Evolutionary conservation across 2,113 vertebrate species (phyloP), one percentile per base, ranked within the genome.

Genomic region (Clarias gariepinus): DNA sequence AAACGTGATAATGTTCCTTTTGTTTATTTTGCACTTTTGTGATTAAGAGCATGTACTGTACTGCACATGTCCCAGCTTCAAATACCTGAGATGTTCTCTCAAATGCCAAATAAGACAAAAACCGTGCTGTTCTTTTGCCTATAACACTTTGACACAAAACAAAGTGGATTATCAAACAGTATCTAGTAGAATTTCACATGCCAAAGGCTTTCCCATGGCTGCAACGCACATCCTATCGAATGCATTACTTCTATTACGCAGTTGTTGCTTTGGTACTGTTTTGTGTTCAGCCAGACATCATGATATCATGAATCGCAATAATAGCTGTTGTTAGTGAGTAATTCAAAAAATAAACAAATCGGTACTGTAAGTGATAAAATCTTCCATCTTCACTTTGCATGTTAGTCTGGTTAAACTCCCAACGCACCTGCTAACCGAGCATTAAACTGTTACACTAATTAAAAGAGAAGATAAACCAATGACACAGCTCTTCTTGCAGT

Each of bases 401-500:
- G 81, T 82, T 82, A 47, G 36, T 66, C 60, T 82, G 78, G 57
- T 61, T 82, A 15, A 82, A 66, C 66, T 82, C 23, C 36, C 23
- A 52, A 28, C 23, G 8, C 60, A 64, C 60, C 5, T 13, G n/a
- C 15, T 66, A 82, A 81, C 57, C 60, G 2, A 47, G 33, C 3
- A 64, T 41, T 82, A 41, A 82, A n/a, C 36, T 66, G 61, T 53
- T 66, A n/a, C 25, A 21, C 36, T 66, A 66, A 53, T 28, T 28
- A 28, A 82, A 66, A 28, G 33, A 10, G 21, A 53, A 82, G 36
- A 25, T 66, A 82, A 82, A 82, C 16, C 61, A 52, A 3, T 66
- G 41, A 82, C 23, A 52, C 81, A 47, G 81, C 61, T 82, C 41
- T 82, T 52, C 61, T 52, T 82, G 61, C 61, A 82, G 33, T 81